These are phyloP conservation scores for Phthorimaea operculella DNA, from an alignment of 1,140 invertebrate genomes.

Conservation along the genomic window DNA sequence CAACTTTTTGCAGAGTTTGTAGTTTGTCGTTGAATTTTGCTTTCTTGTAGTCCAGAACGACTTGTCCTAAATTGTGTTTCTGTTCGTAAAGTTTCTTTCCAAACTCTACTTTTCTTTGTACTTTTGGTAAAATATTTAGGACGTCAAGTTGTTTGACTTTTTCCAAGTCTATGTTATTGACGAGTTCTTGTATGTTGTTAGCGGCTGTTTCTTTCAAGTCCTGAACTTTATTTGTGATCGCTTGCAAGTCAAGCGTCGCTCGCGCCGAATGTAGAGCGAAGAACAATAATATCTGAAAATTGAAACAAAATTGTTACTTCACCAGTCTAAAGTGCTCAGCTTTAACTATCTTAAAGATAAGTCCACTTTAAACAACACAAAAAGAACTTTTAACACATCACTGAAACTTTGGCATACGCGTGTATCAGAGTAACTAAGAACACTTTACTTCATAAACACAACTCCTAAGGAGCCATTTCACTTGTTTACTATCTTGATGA, in stretches of 20 bases:
- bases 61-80: background rate
- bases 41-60: background rate
- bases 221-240: constrained; percentile 39
- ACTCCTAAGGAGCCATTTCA: no score
- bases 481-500: no score
- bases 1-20: background rate
- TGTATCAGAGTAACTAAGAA: no score
- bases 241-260: constrained; percentile 19
- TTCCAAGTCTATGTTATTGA: constrained; percentile 38
- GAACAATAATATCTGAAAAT: background rate
- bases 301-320: background rate
- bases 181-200: constrained; percentile 33
- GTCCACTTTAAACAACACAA: no score
- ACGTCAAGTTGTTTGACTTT: constrained; percentile 38
- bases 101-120: constrained; percentile 10
- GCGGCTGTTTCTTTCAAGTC: constrained; percentile 36
- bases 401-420: no score
- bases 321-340: no score
- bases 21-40: background rate
- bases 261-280: constrained; percentile 5
- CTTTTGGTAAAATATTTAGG: constrained; percentile 27
- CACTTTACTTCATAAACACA: no score
- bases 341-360: no score
- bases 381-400: no score
- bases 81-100: background rate